A percentile compares a stretch with the other conserved stretches of the same genome.
These are phyloP conservation scores for Orchesellides sinensis DNA, from an alignment of 2,888 invertebrate genomes.

Conservation along the genomic window DNA sequence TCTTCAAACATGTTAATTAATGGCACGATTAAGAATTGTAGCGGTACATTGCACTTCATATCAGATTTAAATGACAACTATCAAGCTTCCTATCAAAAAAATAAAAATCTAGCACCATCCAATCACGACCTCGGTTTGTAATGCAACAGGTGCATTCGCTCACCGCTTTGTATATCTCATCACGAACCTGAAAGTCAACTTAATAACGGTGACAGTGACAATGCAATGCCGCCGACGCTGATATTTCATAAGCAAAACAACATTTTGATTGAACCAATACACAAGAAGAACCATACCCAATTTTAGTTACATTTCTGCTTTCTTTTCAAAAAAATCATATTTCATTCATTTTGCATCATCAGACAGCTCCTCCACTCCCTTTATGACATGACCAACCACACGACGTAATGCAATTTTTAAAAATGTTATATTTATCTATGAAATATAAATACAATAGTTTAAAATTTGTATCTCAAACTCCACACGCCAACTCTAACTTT, in stretches of 20 bases:
- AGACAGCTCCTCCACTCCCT: constrained; percentile 33
- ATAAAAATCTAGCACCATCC: background rate
- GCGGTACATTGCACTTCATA: constrained; percentile 5
- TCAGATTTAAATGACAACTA: background rate
- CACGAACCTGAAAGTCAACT: constrained; percentile 47
- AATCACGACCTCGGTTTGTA: background rate
- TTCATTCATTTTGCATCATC: background rate
- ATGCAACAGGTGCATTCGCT: constrained; percentile 14
- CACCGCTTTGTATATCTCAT: constrained; percentile 30
- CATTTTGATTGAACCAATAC: background rate
- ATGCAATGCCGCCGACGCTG: background rate
- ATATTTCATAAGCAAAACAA: constrained; percentile 1
- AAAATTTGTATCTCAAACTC: too few relatives aligned
- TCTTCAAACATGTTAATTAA: background rate
- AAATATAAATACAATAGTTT: too few relatives aligned
- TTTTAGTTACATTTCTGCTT: constrained; percentile 20
- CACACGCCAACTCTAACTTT: too few relatives aligned
- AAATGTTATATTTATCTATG: too few relatives aligned
- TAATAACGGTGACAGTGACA: constrained; percentile 1
- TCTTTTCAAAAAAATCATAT: constrained; percentile 22
- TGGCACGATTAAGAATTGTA: background rate
- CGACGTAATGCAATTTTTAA: too few relatives aligned
- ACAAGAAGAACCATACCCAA: background rate
- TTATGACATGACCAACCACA: constrained; percentile 10
- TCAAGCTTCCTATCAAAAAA: constrained; percentile 6